Base-by-base conservation (phyloP, 2,113 vertebrate species). In the Actinemys pallida region DNA sequence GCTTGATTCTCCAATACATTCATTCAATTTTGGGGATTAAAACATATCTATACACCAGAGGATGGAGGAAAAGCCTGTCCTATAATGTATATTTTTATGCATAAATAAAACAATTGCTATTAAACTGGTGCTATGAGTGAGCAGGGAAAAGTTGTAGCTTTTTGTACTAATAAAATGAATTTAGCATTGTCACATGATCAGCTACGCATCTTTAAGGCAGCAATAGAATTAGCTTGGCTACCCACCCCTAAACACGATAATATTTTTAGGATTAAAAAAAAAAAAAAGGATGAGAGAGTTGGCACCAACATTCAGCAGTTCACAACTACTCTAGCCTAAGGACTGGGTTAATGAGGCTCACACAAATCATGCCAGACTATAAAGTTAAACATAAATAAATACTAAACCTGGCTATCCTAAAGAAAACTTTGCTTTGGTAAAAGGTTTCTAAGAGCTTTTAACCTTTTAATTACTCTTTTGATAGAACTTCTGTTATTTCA, bases 401-500 rank as follows among this genome's bases (percentile, higher is more conserved):
- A 92, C 27, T 88, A 91, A 79, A 83, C 84, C 84, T 84, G 95
- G 53, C 53, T 95, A 86, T 94, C 89, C 95, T 95, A 86, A 1
- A 97, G 88, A 86, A 93, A 91, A 16, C 39, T 52, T 82, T 94
- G 62, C 84, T 76, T 96, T 97, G 96, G 90, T 91, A 84, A 91
- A 94, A 72, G 25, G n/a, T 49, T 52, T 76, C n/a, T 53, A 78
- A 59, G 45, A 39, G 88, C 82, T 95, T 97, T 96, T 97, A 96
- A 97, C 93, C 93, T 93, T 90, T 94, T 93, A 95, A 93, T 95
- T 97, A 94, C 65, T 52, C 86, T 83, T 84, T 85, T 95, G 90
- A 96, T 97, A 96, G 93, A 80, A 79, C 86, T 92, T 25, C 85
- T 90, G 91, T 81, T 79, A 85, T 93, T 97, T 97, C 94, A 96